Evolutionary conservation across 1,140 invertebrate genomes (phyloP).

Genomic region (Drosophila baimaii): DNA sequence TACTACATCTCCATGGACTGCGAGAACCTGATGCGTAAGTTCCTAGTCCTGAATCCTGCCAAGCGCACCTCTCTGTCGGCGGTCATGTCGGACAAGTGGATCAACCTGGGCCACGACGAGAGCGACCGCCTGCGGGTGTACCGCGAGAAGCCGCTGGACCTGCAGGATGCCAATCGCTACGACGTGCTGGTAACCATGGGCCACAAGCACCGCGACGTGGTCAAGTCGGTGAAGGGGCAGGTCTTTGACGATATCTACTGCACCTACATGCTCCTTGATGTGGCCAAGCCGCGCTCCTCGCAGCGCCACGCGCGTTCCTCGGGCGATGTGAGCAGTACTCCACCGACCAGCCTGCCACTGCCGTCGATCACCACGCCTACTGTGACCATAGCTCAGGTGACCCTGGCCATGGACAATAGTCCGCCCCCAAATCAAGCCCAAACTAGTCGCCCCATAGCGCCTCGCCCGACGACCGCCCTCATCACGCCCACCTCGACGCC

Average conservation of each 20-base stretch:
- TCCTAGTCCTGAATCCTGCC: slow-evolving; percentile 98
- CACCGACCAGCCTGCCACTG: background rate
- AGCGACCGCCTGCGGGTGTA: slow-evolving; percentile 97
- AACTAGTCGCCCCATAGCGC: slow-evolving; percentile 21
- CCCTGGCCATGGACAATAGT: slow-evolving; percentile 26
- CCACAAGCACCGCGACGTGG: slow-evolving; percentile 96
- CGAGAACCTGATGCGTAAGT: slow-evolving; percentile 99
- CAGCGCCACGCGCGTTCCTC: background rate
- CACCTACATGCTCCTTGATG: slow-evolving; percentile 87
- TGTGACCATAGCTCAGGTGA: slow-evolving; percentile 44
- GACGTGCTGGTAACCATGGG: slow-evolving; percentile 96
- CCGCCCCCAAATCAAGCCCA: background rate
- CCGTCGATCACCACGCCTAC: slow-evolving; percentile 12
- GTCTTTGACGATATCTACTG: slow-evolving; percentile 99
- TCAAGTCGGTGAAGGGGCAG: slow-evolving; percentile 96
- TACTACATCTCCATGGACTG: slow-evolving; percentile 99
- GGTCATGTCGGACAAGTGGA: slow-evolving; percentile 99
- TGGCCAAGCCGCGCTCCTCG: slow-evolving; percentile 46
- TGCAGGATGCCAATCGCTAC: slow-evolving; percentile 84
- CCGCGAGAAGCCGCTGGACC: slow-evolving; percentile 87
- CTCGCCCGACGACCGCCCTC: slow-evolving; percentile 37
- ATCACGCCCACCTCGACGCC: slow-evolving; percentile 11
- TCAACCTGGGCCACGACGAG: slow-evolving; percentile 99
- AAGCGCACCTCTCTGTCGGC: slow-evolving; percentile 98
- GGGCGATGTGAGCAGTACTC: background rate